A percentile compares a stretch with the other conserved stretches of the same genome.
Evolutionary conservation across 2,113 vertebrate genomes (phyloP).

Genomic region (Neolamprologus tretocephalus): DNA sequence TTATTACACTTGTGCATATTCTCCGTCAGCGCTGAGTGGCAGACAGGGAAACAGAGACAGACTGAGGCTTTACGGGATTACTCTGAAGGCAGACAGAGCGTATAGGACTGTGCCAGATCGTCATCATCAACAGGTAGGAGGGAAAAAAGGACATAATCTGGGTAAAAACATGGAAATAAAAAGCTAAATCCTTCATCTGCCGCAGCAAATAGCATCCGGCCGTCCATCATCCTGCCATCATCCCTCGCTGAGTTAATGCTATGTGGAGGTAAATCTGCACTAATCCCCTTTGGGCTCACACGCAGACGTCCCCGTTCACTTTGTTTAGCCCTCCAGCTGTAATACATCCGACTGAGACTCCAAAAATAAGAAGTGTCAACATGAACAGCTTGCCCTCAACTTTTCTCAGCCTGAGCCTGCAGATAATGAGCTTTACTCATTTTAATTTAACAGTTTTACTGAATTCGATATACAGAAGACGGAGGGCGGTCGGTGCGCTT

Average conservation of each 20-base stretch:
- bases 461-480: neutral
- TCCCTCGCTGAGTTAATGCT: neutral
- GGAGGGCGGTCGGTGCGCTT: neutral
- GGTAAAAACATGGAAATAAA: conserved; percentile 29
- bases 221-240: conserved; percentile 6
- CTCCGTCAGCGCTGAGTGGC: neutral
- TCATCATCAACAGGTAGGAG: conserved; percentile 14
- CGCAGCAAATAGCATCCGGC: neutral
- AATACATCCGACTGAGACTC: neutral
- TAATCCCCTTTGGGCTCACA: conserved; percentile 18
- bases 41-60: neutral
- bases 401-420: neutral
- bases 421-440: neutral
- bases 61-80: neutral
- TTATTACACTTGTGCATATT: neutral
- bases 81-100: neutral
- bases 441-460: neutral
- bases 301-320: neutral
- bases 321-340: neutral
- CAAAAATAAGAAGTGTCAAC: neutral
- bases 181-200: conserved; percentile 26
- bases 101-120: neutral
- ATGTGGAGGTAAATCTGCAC: conserved; percentile 17
- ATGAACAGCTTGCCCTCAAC: neutral
- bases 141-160: conserved; percentile 23